phyloP scores from a whole-genome alignment of 2,888 invertebrate species.

The Electrophaes corylata region DNA sequence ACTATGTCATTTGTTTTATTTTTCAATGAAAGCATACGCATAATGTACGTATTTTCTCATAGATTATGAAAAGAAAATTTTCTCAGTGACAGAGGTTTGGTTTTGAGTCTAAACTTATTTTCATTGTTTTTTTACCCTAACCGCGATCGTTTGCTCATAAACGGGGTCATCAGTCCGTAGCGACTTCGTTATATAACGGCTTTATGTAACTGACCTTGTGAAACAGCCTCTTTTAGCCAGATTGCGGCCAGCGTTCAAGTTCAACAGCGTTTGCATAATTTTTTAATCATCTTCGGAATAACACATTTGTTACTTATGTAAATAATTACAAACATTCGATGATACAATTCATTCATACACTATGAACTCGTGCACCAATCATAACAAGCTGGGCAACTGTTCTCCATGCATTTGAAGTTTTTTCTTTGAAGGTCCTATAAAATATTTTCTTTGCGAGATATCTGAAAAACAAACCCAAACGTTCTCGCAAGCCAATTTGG shows the following conservation, averaged over 20 bases:
- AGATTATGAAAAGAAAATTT: background rate
- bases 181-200: conserved; percentile 49
- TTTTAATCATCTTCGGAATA: conserved; percentile 12
- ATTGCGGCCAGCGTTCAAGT: conserved; percentile 53
- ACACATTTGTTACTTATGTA: background rate
- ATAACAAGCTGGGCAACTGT: background rate
- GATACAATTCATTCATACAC: conserved; percentile 12
- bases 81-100: background rate
- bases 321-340: background rate
- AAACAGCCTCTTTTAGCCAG: conserved; percentile 45
- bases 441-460: background rate
- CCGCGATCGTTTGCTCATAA: conserved; percentile 26
- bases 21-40: background rate
- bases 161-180: conserved; percentile 52
- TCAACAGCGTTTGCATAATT: conserved; percentile 46
- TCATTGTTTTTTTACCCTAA: conserved; percentile 2
- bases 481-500: background rate
- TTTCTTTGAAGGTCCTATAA: background rate
- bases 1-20: no score
- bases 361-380: background rate
- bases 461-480: no score
- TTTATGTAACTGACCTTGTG: conserved; percentile 67
- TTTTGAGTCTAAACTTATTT: background rate
- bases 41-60: background rate
- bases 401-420: background rate